Evolutionary conservation across 1,140 invertebrate species (phyloP).

Genomic region (Tachypleus tridentatus): DNA sequence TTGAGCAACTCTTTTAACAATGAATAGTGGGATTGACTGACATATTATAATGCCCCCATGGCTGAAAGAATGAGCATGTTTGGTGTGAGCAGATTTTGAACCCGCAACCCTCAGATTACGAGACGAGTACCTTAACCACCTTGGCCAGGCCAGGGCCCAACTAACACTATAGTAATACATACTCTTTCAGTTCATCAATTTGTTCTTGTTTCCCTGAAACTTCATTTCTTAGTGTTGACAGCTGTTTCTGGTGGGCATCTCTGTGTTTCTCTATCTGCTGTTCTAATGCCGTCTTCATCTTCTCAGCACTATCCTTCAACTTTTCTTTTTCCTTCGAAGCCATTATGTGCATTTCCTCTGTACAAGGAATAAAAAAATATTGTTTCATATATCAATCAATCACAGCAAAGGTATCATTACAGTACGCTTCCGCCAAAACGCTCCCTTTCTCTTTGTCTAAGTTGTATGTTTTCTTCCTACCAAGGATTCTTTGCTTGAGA

Average conservation of each 20-base stretch:
- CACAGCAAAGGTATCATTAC: not conserved
- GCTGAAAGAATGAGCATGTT: too few species aligned
- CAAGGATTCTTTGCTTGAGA: too few species aligned
- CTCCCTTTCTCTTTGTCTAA: too few species aligned
- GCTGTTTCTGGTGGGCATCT: conserved; percentile 86
- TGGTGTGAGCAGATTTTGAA: too few species aligned
- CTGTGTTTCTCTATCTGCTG: conserved; percentile 88
- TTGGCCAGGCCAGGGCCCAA: too few species aligned
- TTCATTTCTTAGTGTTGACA: conserved; percentile 63
- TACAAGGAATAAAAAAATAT: conserved; percentile 1
- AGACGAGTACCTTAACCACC: too few species aligned
- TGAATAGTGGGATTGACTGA: too few species aligned
- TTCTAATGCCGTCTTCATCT: conserved; percentile 65
- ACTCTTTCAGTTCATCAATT: conserved; percentile 84
- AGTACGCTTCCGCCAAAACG: too few species aligned
- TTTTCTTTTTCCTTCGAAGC: conserved; percentile 55
- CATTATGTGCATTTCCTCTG: conserved; percentile 46
- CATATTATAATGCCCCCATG: too few species aligned
- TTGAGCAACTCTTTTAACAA: too few species aligned
- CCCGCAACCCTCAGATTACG: too few species aligned
- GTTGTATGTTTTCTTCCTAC: too few species aligned
- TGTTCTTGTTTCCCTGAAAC: conserved; percentile 80
- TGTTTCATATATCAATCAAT: not conserved
- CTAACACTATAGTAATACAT: not conserved
- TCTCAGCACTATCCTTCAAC: conserved; percentile 53